phyloP scores from a whole-genome alignment of 1,140 invertebrate genomes.

The Drosophila triauraria region DNA sequence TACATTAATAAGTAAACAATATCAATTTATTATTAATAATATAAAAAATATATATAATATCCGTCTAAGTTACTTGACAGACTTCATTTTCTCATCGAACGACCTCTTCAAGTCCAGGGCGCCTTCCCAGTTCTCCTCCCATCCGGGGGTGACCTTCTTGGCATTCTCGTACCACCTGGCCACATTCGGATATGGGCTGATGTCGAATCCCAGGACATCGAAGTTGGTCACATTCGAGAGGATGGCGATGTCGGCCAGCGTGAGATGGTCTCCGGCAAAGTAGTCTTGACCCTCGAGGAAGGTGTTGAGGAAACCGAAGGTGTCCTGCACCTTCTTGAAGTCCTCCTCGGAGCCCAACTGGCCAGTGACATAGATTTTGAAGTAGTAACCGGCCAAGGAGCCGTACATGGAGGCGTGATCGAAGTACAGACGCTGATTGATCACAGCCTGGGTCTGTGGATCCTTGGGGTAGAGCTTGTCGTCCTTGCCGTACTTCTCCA shows the following conservation, averaged over 20 bases:
- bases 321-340: constrained; percentile 87
- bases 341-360: constrained; percentile 87
- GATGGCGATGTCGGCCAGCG: constrained; percentile 89
- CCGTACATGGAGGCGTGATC: constrained; percentile 85
- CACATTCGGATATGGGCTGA: constrained; percentile 89
- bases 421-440: constrained; percentile 87
- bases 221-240: constrained; percentile 87
- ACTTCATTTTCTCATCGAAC: constrained; percentile 56
- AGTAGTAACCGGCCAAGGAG: constrained; percentile 87
- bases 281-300: constrained; percentile 88
- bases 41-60: not conserved
- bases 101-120: constrained; percentile 25
- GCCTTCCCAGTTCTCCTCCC: constrained; percentile 88
- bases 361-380: constrained; percentile 88
- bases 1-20: not conserved
- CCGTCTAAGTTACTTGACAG: not conserved
- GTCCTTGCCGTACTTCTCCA: constrained; percentile 80
- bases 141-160: constrained; percentile 89
- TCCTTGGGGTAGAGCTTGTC: constrained; percentile 87
- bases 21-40: not conserved
- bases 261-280: constrained; percentile 88
- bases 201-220: constrained; percentile 88
- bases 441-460: constrained; percentile 85
- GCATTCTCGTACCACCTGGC: constrained; percentile 88
- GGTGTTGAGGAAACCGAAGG: constrained; percentile 88